phyloP scores from a whole-genome alignment of 2,113 vertebrate genomes.

The Epinephelus cyanopodus region DNA sequence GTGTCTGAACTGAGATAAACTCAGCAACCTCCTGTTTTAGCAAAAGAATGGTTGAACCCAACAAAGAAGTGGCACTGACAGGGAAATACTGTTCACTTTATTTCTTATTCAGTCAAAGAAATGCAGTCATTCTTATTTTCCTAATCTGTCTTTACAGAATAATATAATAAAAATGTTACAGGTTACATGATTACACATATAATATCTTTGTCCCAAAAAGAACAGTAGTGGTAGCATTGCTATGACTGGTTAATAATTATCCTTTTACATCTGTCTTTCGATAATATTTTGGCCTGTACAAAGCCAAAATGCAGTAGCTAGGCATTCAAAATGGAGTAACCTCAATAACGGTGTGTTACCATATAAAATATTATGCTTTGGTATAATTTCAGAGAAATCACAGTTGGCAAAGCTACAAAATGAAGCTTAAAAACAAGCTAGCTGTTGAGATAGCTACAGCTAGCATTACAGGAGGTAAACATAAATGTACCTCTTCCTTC shows the following conservation, averaged over 20 bases:
- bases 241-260: constrained; percentile 10
- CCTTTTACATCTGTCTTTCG: constrained; percentile 3
- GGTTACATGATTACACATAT: constrained; percentile 31
- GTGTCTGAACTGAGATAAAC: neutral
- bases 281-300: neutral
- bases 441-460: neutral
- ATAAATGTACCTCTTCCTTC: neutral
- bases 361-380: constrained; percentile 5
- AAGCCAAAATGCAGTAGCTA: neutral
- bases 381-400: neutral
- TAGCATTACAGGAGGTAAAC: neutral
- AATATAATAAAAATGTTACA: constrained; percentile 27
- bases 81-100: constrained; percentile 47
- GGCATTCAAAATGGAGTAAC: neutral
- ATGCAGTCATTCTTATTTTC: neutral
- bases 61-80: neutral
- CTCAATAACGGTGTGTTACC: neutral
- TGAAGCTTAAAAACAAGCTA: neutral
- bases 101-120: constrained; percentile 33
- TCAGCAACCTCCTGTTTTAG: neutral
- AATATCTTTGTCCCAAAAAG: constrained; percentile 15
- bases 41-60: neutral
- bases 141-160: constrained; percentile 16
- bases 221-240: neutral
- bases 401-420: constrained; percentile 7